Base-by-base conservation (phyloP, 2,888 invertebrate genomes). In the Epinotia ramella region DNA sequence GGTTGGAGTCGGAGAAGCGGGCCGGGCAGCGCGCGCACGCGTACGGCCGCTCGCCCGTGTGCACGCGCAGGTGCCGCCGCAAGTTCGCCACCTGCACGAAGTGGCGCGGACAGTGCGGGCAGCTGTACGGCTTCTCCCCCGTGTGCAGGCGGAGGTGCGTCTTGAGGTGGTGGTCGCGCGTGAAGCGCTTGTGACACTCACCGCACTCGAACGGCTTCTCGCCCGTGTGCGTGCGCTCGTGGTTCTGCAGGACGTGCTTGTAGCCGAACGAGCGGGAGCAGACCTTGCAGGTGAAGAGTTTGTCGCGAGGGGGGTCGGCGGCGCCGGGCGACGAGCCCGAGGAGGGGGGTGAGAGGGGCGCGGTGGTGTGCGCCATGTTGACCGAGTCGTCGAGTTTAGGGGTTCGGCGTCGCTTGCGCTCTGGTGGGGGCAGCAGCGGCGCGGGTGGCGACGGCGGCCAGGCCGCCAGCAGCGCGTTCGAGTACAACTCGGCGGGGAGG, bases 31-130 rank as follows among this genome's bases (percentile, higher is more conserved):
- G 95, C 79, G 97, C 97, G 90, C 98, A 98, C 13, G 96, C 96
- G 90, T 98, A 98, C 0, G 98, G 98, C 20, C 97, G 95, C 89
- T 98, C 98, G 2, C 98, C 98, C 0, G 98, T 98, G 89, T 98
- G 98, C 0, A 98, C 98, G 71, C 98, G 96, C 59, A 98, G 94
- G 85, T 98, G 98, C 11, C 98, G 96, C 7, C 98, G 95, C 56
- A 98, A 95, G 88, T 98, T 98, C 16, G 98, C 98, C 57, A 98
- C 98, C 90, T 98, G 98, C 56, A 98, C 98, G 89, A 98, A 98
- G 87, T 98, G 97, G 2, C 98, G 96, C 80, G 98, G 98, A 92
- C 98, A 98, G 89, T 98, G 98, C 71, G 97, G 97, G 91, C 98
- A 98, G 85, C 97, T 97, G 90, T 98, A 98, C 0, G 98, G 98